phyloP scores from a whole-genome alignment of 2,797 vertebrate genomes.

The Falco rusticolus region DNA sequence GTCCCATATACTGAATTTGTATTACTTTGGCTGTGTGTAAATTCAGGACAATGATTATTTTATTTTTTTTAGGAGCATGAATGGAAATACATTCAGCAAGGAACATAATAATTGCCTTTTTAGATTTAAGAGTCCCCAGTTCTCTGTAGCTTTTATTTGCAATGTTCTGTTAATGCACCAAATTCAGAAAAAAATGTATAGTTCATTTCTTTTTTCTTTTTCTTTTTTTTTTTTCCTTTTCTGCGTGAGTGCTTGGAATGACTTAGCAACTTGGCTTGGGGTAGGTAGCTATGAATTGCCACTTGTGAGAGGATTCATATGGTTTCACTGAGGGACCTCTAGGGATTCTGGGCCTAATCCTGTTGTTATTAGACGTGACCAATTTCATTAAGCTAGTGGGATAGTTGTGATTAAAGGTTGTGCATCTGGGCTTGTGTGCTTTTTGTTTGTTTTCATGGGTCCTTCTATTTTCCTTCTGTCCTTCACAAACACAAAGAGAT shows the following conservation, averaged over 20 bases:
- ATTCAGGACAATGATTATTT: neutral
- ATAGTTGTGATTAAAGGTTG: neutral
- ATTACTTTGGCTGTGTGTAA: neutral
- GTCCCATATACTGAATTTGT: neutral
- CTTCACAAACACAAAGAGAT: neutral
- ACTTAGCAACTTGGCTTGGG: slow-evolving; percentile 34
- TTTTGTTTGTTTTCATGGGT: neutral
- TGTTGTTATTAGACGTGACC: neutral
- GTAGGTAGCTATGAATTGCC: slow-evolving; percentile 42
- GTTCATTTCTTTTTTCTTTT: neutral
- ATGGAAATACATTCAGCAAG: neutral
- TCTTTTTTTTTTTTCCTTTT: neutral
- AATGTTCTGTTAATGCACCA: neutral
- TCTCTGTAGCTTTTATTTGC: neutral
- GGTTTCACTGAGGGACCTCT: neutral
- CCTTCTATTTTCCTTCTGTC: neutral
- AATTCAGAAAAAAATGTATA: neutral
- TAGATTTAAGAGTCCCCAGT: neutral
- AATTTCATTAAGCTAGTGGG: neutral
- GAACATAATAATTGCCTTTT: neutral
- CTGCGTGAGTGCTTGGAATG: slow-evolving; percentile 53
- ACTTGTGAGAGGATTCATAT: neutral
- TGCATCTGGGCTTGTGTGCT: neutral
- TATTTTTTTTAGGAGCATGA: neutral
- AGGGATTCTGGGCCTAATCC: neutral